phyloP scores from a whole-genome alignment of 2,113 vertebrate genomes.

The Sylvicapra grimmia region DNA sequence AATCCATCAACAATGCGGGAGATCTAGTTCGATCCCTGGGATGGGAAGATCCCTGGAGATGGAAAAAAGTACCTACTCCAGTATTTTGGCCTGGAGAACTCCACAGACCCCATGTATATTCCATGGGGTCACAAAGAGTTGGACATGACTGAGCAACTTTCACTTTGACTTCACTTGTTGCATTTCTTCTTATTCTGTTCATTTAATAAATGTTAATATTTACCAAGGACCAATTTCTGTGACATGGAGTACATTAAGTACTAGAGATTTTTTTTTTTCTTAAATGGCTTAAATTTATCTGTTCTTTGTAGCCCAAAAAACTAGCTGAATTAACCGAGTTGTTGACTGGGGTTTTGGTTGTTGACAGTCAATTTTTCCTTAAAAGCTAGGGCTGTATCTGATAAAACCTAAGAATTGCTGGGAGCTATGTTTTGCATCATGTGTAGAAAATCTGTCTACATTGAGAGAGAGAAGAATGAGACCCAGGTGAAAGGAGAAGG shows the following conservation, averaged over 20 bases:
- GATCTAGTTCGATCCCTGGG: neutral
- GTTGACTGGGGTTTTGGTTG: neutral
- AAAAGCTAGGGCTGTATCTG: neutral
- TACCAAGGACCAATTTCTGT: neutral
- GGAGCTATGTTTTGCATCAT: neutral
- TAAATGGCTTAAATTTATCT: neutral
- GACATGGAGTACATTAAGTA: neutral
- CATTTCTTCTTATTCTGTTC: neutral
- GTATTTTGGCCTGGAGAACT: neutral
- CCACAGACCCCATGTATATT: neutral
- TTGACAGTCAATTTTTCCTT: neutral
- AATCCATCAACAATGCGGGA: neutral
- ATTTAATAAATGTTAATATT: neutral
- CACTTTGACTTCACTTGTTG: neutral
- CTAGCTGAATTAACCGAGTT: neutral
- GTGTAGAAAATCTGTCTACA: neutral
- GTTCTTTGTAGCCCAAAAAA: neutral
- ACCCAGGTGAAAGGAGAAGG: neutral
- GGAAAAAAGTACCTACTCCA: neutral
- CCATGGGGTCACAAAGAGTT: neutral
- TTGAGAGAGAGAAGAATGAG: neutral
- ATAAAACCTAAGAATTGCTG: neutral
- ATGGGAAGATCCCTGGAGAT: neutral
- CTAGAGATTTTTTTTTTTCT: neutral
- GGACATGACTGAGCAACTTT: neutral